A percentile compares a stretch with the other conserved stretches of the same genome.
Conservation (phyloP, 1,140 invertebrate species). For the Hermetia illucens region DNA sequence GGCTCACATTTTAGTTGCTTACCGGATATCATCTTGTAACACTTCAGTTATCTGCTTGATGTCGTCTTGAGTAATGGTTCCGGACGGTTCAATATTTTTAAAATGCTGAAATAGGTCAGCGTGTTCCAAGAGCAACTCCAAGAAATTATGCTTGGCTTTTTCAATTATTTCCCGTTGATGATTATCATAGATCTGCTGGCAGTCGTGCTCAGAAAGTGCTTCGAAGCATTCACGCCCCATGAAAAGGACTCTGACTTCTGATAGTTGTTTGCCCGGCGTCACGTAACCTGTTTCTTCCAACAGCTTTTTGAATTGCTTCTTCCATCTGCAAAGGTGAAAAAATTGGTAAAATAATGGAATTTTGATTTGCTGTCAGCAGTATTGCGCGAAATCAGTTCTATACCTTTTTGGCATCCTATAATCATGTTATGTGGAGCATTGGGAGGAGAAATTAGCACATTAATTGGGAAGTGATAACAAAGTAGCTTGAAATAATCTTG, state of each 20-base stretch:
- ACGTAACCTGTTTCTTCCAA: conserved; percentile 91
- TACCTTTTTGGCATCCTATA: conserved; percentile 17
- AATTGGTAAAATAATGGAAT: conserved; percentile 2
- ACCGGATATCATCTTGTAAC: conserved; percentile 81
- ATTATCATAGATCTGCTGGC: conserved; percentile 85
- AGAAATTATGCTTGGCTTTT: conserved; percentile 81
- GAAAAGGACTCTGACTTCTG: conserved; percentile 85
- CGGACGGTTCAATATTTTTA: conserved; percentile 75
- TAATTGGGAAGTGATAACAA: background rate
- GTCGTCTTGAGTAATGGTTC: conserved; percentile 86
- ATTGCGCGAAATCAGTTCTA: background rate
- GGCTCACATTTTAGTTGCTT: conserved; percentile 8
- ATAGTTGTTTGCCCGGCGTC: conserved; percentile 80
- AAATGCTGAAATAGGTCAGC: conserved; percentile 91
- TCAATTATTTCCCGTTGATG: conserved; percentile 88
- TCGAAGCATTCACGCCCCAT: conserved; percentile 93
- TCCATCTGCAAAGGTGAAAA: conserved; percentile 44
- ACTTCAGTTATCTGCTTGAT: conserved; percentile 87
- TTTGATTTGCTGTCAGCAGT: background rate
- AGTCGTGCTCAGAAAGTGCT: conserved; percentile 76
- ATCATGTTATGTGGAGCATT: too few species aligned
- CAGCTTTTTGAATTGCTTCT: conserved; percentile 85
- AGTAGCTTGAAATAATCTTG: background rate
- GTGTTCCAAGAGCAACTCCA: conserved; percentile 87
- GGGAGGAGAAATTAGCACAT: background rate